Percentiles rank a stretch among this genome's conserved stretches.
Evolutionary conservation across 2,888 invertebrate genomes (phyloP).

Genomic region (Pammene aurita): DNA sequence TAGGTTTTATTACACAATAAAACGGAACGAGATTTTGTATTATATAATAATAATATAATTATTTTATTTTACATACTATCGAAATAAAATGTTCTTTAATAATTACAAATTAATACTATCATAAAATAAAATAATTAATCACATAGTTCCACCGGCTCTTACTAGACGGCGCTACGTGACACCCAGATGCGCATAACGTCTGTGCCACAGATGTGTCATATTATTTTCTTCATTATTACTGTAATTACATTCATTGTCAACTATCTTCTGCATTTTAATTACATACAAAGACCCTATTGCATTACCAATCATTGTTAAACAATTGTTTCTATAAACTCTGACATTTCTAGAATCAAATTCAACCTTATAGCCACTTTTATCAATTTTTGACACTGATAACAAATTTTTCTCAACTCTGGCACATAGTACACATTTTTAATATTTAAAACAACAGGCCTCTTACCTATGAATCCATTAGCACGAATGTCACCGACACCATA

Average conservation of each 20-base stretch:
- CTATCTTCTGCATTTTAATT: conserved; percentile 3
- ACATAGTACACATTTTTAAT: conserved; percentile 29
- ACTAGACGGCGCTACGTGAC: too few relatives aligned
- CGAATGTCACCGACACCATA: conserved; percentile 24
- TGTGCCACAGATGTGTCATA: conserved; percentile 22
- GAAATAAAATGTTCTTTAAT: too few relatives aligned
- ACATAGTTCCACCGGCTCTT: too few relatives aligned
- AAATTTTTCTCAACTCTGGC: too few relatives aligned
- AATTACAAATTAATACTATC: too few relatives aligned
- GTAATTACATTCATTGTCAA: not conserved
- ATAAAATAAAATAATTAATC: too few relatives aligned
- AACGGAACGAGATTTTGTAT: too few relatives aligned
- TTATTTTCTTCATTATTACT: not conserved
- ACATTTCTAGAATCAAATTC: not conserved
- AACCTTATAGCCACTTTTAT: not conserved
- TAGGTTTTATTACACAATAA: too few relatives aligned
- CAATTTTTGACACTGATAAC: conserved; percentile 20
- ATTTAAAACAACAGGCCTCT: not conserved
- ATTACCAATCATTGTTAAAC: conserved; percentile 17
- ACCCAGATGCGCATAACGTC: conserved; percentile 22
- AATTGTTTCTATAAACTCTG: conserved; percentile 12
- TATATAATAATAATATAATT: too few relatives aligned
- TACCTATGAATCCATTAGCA: conserved; percentile 1
- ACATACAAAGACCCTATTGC: conserved; percentile 24
- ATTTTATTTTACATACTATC: too few relatives aligned